Evolutionary conservation across 2,113 vertebrate species (phyloP).

Genomic region (Eublepharis macularius): DNA sequence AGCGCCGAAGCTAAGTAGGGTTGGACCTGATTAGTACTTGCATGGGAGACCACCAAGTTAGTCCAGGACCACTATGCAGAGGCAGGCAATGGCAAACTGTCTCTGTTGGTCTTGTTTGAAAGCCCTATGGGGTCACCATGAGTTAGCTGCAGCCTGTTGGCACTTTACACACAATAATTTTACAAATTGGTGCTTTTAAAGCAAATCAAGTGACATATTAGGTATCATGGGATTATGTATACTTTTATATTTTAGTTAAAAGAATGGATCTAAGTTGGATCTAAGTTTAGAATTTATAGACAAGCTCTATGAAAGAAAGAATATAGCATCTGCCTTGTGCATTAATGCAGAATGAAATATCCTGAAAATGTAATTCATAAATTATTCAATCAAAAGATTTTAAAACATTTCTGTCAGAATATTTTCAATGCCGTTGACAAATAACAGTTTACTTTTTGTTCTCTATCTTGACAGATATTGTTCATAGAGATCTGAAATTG

Average conservation of each 20-base stretch:
- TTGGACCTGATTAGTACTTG: too few species aligned
- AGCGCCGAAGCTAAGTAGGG: too few species aligned
- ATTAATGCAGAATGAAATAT: conserved; percentile 30
- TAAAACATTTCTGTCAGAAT: conserved; percentile 56
- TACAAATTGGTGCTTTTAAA: neutral
- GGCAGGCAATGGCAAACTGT: too few species aligned
- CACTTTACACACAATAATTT: too few species aligned
- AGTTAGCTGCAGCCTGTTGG: too few species aligned
- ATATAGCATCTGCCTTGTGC: conserved; percentile 1
- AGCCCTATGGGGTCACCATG: too few species aligned
- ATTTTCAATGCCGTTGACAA: conserved; percentile 31
- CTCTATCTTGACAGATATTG: conserved; percentile 79
- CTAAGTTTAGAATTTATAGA: neutral
- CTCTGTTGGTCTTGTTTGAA: too few species aligned
- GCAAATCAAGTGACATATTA: neutral
- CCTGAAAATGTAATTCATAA: conserved; percentile 19
- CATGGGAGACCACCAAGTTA: too few species aligned
- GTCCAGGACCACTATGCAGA: too few species aligned
- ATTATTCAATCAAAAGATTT: conserved; percentile 37
- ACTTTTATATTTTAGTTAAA: conserved; percentile 8
- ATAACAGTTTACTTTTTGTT: conserved; percentile 50
- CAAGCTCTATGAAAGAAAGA: neutral
- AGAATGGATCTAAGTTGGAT: conserved; percentile 10
- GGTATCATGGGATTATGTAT: neutral
- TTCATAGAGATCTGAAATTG: conserved; percentile 87